A percentile compares a stretch with the other conserved stretches of the same genome.
phyloP scores from a whole-genome alignment of 2,113 vertebrate species.

The Narcine bancroftii region DNA sequence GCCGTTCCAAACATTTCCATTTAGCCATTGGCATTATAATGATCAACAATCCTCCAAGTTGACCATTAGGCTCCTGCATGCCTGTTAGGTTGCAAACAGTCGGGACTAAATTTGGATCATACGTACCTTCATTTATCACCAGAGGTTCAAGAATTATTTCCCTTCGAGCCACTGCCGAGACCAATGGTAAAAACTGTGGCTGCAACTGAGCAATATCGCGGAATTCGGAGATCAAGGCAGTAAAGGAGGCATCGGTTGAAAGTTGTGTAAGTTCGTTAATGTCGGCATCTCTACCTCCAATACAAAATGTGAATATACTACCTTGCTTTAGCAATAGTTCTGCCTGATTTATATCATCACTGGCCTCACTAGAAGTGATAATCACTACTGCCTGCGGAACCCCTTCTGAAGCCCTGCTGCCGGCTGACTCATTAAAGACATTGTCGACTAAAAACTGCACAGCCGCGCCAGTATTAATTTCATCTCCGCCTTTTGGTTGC shows the following conservation, averaged over 20 bases:
- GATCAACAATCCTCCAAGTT: neutral
- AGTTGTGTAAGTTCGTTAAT: constrained; percentile 73
- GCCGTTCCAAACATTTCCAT: neutral
- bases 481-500: constrained; percentile 63
- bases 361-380: constrained; percentile 78
- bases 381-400: constrained; percentile 84
- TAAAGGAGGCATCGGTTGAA: constrained; percentile 74
- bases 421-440: constrained; percentile 69
- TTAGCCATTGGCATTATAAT: neutral
- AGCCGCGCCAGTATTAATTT: constrained; percentile 78
- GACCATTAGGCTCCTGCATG: neutral
- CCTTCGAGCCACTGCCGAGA: constrained; percentile 77
- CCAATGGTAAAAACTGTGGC: constrained; percentile 69
- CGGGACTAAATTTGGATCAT: constrained; percentile 40
- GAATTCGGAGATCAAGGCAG: constrained; percentile 72
- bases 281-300: constrained; percentile 66
- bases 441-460: constrained; percentile 74
- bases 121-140: constrained; percentile 91
- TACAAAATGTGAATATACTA: constrained; percentile 68
- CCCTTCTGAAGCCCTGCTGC: constrained; percentile 82
- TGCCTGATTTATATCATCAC: constrained; percentile 75
- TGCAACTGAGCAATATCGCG: constrained; percentile 61
- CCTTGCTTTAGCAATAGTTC: constrained; percentile 77
- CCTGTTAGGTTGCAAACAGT: constrained; percentile 26
- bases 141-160: constrained; percentile 72